These are phyloP conservation scores for Coregonus clupeaformis DNA, from an alignment of 2,113 vertebrate genomes.

Conservation along the genomic window DNA sequence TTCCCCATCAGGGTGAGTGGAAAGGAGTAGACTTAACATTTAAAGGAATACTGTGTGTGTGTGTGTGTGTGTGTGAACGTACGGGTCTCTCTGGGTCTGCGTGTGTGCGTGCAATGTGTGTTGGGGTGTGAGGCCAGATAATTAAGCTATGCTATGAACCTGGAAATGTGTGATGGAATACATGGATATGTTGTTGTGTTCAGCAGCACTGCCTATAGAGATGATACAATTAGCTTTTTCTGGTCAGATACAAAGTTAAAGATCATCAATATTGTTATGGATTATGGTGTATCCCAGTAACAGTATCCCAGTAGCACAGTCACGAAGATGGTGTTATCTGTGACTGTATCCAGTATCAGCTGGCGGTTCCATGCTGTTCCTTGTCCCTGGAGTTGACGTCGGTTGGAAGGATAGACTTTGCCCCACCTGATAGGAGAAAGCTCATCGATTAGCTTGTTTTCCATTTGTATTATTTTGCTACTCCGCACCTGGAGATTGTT, in stretches of 20 bases:
- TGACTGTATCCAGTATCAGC: constrained; percentile 21
- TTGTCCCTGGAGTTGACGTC: constrained; percentile 40
- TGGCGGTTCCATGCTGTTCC: constrained; percentile 5
- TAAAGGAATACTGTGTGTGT: too few species aligned
- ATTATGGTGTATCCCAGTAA: constrained; percentile 2
- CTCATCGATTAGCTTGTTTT: constrained; percentile 4
- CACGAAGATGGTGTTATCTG: constrained; percentile 48
- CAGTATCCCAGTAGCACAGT: background rate
- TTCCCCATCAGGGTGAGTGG: constrained; percentile 86
- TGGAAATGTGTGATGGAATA: background rate
- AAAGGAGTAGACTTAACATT: background rate
- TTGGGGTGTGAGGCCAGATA: background rate
- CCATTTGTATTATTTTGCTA: background rate
- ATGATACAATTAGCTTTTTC: background rate
- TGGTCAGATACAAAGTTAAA: background rate
- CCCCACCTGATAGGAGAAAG: constrained; percentile 36
- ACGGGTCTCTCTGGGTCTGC: too few species aligned
- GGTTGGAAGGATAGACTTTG: constrained; percentile 52
- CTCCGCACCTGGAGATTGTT: constrained; percentile 5
- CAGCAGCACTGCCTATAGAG: background rate
- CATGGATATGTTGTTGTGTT: background rate
- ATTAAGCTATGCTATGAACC: background rate
- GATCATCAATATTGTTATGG: background rate
- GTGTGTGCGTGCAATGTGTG: too few species aligned
- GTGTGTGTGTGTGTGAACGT: too few species aligned